phyloP scores from a whole-genome alignment of 2,113 vertebrate genomes.

The Nicator chloris region DNA sequence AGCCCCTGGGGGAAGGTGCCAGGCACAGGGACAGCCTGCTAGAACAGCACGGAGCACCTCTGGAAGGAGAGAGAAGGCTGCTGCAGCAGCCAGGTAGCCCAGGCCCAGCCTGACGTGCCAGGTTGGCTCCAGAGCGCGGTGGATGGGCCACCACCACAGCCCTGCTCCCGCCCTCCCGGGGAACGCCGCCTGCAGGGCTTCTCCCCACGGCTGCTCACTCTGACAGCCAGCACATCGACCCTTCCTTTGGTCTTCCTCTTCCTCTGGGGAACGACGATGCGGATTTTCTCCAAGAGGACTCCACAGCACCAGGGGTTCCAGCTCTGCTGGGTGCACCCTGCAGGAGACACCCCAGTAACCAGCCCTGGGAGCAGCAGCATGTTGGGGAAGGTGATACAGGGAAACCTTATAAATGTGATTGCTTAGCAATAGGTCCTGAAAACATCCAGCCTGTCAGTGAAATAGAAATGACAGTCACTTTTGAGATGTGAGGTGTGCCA shows the following conservation, averaged over 20 bases:
- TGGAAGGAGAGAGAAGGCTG: background rate
- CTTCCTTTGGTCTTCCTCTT: background rate
- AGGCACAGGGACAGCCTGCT: background rate
- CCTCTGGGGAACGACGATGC: background rate
- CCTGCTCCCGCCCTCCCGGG: background rate
- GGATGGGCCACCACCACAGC: background rate
- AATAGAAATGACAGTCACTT: too few species aligned
- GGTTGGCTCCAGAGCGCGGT: background rate
- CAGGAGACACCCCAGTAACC: background rate
- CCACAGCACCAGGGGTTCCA: background rate
- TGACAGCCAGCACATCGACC: background rate
- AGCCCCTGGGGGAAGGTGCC: background rate
- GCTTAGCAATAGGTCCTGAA: too few species aligned
- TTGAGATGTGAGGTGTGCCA: too few species aligned
- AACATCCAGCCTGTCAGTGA: too few species aligned
- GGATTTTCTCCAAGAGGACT: background rate
- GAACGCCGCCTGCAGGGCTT: background rate
- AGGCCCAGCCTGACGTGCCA: background rate
- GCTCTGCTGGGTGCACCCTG: background rate
- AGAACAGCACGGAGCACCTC: background rate
- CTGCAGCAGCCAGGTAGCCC: background rate
- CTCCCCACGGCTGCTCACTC: background rate
- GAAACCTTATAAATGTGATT: too few species aligned
- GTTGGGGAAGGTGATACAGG: too few species aligned
- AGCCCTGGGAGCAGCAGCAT: background rate